Evolutionary conservation across 2,113 vertebrate species (phyloP).

Genomic region (Cervus canadensis): DNA sequence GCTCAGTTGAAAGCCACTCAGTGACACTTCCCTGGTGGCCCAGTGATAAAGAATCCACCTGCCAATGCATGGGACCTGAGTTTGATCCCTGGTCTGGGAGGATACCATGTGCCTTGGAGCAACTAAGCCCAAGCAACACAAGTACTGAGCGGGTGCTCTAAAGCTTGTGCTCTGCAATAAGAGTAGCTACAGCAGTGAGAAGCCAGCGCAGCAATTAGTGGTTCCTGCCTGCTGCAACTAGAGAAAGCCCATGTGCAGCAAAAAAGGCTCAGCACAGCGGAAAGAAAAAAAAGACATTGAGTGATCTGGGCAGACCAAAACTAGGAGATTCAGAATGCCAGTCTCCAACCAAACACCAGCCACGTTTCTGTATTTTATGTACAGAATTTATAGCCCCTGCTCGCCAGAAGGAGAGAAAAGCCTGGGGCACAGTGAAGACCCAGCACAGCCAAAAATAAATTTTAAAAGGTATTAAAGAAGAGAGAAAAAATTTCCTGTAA

Average conservation of each 20-base stretch:
- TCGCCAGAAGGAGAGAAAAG: fast-evolving
- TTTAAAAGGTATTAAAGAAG: neutral
- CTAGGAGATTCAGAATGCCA: neutral
- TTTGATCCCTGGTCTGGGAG: neutral
- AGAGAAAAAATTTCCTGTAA: neutral
- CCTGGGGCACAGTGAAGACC: neutral
- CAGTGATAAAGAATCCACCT: neutral
- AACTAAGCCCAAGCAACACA: neutral
- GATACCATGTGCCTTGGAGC: neutral
- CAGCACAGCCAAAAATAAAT: neutral
- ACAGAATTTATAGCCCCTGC: neutral
- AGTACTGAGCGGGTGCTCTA: neutral
- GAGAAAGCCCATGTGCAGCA: neutral
- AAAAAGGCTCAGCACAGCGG: neutral
- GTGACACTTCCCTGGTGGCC: too few relatives aligned
- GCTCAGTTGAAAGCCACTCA: neutral
- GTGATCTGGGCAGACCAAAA: neutral
- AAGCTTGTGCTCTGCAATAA: neutral
- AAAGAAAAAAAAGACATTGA: neutral
- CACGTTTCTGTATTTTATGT: neutral
- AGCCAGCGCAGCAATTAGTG: neutral
- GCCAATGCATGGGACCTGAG: neutral
- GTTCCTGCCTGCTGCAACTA: neutral
- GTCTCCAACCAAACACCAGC: neutral
- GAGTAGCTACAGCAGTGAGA: neutral